Conservation (phyloP, 2,797 vertebrate genomes). For the Catharus ustulatus region DNA sequence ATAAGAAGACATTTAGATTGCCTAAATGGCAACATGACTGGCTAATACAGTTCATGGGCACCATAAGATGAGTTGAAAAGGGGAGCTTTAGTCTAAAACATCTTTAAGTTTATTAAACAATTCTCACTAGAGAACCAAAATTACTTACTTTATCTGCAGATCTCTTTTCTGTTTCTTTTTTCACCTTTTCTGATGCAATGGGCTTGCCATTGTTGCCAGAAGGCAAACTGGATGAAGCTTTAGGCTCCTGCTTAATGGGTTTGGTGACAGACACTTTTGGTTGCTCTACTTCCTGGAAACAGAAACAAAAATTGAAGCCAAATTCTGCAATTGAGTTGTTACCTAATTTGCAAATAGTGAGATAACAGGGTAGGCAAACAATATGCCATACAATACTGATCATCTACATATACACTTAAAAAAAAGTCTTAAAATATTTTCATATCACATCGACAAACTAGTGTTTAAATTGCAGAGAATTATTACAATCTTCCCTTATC, state of each 20-base stretch:
- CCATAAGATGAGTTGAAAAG: not conserved
- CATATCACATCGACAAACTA: not conserved
- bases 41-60: not conserved
- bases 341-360: not conserved
- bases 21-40: not conserved
- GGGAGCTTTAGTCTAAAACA: not conserved
- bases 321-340: not conserved
- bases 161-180: conserved; percentile 93
- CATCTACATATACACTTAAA: rapidly evolving
- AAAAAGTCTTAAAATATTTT: not conserved
- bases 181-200: conserved; percentile 86
- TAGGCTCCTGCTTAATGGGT: conserved; percentile 89
- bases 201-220: conserved; percentile 87
- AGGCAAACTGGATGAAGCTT: conserved; percentile 83
- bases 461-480: not conserved
- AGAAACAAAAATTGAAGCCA: not conserved
- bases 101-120: not conserved
- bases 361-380: not conserved
- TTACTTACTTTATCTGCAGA: conserved; percentile 88
- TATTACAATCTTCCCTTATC: not conserved
- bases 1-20: not conserved
- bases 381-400: not conserved
- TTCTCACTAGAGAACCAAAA: not conserved
- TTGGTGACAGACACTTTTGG: conserved; percentile 88
- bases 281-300: conserved; percentile 86